Percentiles rank a stretch among this genome's conserved stretches.
Conservation (phyloP, 2,888 invertebrate genomes). For the Macrostomum cliftonense region DNA sequence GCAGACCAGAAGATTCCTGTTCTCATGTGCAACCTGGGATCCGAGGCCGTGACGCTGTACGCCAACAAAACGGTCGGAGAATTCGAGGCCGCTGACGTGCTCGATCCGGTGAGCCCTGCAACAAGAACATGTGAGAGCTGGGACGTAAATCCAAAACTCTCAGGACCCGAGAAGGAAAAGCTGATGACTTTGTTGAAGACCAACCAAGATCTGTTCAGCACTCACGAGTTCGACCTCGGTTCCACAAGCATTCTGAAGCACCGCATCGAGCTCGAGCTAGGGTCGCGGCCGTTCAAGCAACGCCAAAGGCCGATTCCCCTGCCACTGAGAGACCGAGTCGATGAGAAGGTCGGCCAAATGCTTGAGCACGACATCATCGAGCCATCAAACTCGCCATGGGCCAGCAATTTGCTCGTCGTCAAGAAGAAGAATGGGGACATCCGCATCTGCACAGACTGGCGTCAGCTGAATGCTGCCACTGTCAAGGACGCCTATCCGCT, state of each 20-base stretch:
- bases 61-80: too few relatives aligned
- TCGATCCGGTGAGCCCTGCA: too few relatives aligned
- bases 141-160: too few relatives aligned
- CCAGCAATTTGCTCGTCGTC: slow-evolving; percentile 13
- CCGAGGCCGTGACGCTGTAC: too few relatives aligned
- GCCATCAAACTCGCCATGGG: slow-evolving; percentile 11
- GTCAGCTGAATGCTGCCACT: slow-evolving; percentile 12
- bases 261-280: slow-evolving; percentile 11
- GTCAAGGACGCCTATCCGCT: slow-evolving; percentile 14
- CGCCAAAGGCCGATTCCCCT: slow-evolving; percentile 12
- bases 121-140: too few relatives aligned
- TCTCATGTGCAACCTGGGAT: too few relatives aligned
- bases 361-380: slow-evolving; percentile 13
- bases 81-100: too few relatives aligned
- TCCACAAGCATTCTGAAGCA: slow-evolving; percentile 6
- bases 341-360: slow-evolving; percentile 13
- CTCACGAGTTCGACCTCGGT: slow-evolving; percentile 9
- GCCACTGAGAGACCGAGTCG: slow-evolving; percentile 14
- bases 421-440: slow-evolving; percentile 13
- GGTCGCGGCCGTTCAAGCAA: slow-evolving; percentile 10
- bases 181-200: too few relatives aligned
- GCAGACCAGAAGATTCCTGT: too few relatives aligned
- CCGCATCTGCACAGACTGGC: slow-evolving; percentile 13
- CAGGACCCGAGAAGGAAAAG: too few relatives aligned
- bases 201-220: too few relatives aligned